Percentiles rank a stretch among this genome's conserved stretches.
phyloP scores from a whole-genome alignment of 1,140 invertebrate genomes.

The Phthorimaea operculella region DNA sequence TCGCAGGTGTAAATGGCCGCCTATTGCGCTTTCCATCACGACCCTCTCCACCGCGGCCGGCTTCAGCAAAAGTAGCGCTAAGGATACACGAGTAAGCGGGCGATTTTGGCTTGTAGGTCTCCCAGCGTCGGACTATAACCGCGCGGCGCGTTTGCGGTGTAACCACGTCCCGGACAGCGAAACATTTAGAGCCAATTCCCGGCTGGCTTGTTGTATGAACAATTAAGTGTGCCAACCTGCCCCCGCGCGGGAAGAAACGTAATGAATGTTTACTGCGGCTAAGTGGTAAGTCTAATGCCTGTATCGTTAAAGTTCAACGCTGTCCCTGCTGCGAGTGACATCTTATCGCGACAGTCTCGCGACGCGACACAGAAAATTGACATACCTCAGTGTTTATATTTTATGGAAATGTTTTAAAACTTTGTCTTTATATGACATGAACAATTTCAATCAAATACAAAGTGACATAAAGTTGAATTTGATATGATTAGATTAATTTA shows the following conservation, averaged over 20 bases:
- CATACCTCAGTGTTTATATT: too few relatives aligned
- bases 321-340: slow-evolving; percentile 7
- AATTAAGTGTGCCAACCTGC: slow-evolving; percentile 60
- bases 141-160: slow-evolving; percentile 46
- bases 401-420: too few relatives aligned
- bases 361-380: too few relatives aligned
- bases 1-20: slow-evolving; percentile 58
- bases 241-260: slow-evolving; percentile 49
- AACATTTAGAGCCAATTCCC: slow-evolving; percentile 62
- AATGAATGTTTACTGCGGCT: slow-evolving; percentile 54
- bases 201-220: slow-evolving; percentile 62
- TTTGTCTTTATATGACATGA: too few relatives aligned
- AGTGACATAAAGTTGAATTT: too few relatives aligned
- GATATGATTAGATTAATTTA: too few relatives aligned
- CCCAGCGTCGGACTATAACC: slow-evolving; percentile 37
- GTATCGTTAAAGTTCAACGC: slow-evolving; percentile 27
- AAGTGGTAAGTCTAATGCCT: slow-evolving; percentile 42
- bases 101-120: slow-evolving; percentile 32
- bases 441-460: too few relatives aligned
- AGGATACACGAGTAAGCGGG: slow-evolving; percentile 32
- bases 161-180: slow-evolving; percentile 47
- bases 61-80: slow-evolving; percentile 32
- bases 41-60: not conserved
- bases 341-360: not conserved
- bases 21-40: slow-evolving; percentile 56